Evolutionary conservation across 2,113 vertebrate species (phyloP), one percentile per base, ranked within the genome.

Genomic region (Anseranas semipalmata): DNA sequence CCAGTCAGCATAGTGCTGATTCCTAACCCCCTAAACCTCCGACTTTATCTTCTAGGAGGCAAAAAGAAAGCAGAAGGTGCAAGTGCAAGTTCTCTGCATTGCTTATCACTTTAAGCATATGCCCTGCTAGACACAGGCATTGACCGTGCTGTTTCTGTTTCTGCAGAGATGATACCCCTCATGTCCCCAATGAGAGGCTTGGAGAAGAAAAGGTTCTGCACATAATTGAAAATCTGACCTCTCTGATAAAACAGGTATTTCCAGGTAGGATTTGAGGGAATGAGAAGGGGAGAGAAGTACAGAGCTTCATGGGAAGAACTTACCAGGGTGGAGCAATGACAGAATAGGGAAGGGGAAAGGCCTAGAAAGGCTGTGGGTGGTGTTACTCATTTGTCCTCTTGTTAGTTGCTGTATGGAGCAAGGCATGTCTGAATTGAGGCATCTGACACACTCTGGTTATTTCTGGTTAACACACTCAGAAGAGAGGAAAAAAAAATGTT

Each of bases 121-220:
- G 22, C 19, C 15, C 30, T 58, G 20, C 52, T 62, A 41, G 35
- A 58, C 22, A 59, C 48, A 60, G 35, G 24, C 3, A n/a, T 21
- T 25, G 50, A 62, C 30, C 70, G 8, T 80, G 52, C 45, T 84
- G 33, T 59, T 87, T 74, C 68, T 72, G 7, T 59, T 93, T 87
- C 90, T 93, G 72, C 96, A 99, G 99, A 12, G 99, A 99, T 87
- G 99, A 99, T 94, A 99, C 99, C 1, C 99, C 99, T 27, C 99
- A 99, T 1, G 98, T 99, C 45, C 98, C 99, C 6, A 53, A 99
- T 11, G 98, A 99, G 87, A 93, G 98, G 55, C 98, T 99, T 3
- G 98, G 99, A 75, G 99, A 99, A 91, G 96, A 98, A 4, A 91
- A 90, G 1, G 99, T 99, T 75, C 79, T 99, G 84, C 9, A 52